A percentile compares a stretch with the other conserved stretches of the same genome.
Evolutionary conservation across 1,140 invertebrate species (phyloP).

Genomic region (Megalonaias nervosa): DNA sequence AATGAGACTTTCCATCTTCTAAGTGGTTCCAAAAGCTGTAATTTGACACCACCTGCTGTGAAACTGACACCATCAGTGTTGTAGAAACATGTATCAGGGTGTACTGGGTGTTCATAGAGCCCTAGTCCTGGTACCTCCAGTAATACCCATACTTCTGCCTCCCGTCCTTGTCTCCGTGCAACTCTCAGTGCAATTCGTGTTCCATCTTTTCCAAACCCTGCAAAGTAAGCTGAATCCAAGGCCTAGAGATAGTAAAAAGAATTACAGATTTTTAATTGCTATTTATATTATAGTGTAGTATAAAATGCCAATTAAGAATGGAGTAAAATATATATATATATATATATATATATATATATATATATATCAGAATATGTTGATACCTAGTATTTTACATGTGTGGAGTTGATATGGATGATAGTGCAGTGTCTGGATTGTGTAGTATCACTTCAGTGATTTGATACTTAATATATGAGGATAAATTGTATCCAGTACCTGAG

Average conservation of each 20-base stretch:
- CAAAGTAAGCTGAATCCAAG: slow-evolving; percentile 53
- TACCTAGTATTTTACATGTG: no score
- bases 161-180: slow-evolving; percentile 34
- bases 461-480: no score
- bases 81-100: slow-evolving; percentile 69
- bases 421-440: no score
- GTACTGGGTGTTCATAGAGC: slow-evolving; percentile 59
- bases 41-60: slow-evolving; percentile 74
- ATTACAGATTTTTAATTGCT: not conserved
- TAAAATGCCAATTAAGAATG: not conserved
- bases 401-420: no score
- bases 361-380: not conserved
- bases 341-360: not conserved
- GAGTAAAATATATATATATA: not conserved
- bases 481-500: no score
- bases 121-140: slow-evolving; percentile 51
- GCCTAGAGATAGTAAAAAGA: slow-evolving; percentile 37
- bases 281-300: not conserved
- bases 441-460: no score
- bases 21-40: slow-evolving; percentile 74
- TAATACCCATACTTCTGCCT: slow-evolving; percentile 53
- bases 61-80: slow-evolving; percentile 69
- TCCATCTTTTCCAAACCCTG: slow-evolving; percentile 44
- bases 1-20: slow-evolving; percentile 75
- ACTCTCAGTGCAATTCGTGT: slow-evolving; percentile 41